These are phyloP conservation scores for Alloplasta piceator DNA, from an alignment of 2,888 invertebrate genomes.

Conservation along the genomic window DNA sequence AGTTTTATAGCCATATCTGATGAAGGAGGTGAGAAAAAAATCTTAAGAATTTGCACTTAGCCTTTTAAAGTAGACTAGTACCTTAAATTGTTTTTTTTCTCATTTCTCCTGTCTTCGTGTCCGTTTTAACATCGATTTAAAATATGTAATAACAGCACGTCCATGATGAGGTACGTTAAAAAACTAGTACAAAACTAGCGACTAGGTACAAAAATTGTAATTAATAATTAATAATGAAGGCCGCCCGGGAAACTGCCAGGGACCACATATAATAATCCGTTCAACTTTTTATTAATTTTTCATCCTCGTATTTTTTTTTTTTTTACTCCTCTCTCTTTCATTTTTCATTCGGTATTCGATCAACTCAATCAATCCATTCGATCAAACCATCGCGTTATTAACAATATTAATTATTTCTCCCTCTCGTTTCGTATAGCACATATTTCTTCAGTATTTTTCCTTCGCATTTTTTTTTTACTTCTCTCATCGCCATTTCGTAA, in stretches of 20 bases:
- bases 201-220: constrained; percentile 85
- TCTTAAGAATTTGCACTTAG: no score
- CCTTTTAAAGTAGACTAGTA: no score
- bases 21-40: no score
- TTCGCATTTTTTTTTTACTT: constrained; percentile 48
- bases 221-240: constrained; percentile 79
- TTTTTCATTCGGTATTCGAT: constrained; percentile 40
- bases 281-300: constrained; percentile 46
- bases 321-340: constrained; percentile 50
- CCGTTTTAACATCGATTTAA: constrained; percentile 78
- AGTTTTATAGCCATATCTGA: no score
- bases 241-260: constrained; percentile 79
- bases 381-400: constrained; percentile 45
- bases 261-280: constrained; percentile 69
- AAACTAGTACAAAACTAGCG: constrained; percentile 86
- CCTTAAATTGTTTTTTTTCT: constrained; percentile 59
- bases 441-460: constrained; percentile 26
- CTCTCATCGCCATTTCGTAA: constrained; percentile 1
- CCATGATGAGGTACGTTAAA: constrained; percentile 84
- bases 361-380: constrained; percentile 38
- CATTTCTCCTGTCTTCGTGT: constrained; percentile 17
- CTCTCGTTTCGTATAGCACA: constrained; percentile 18
- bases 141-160: constrained; percentile 81
- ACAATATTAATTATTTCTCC: constrained; percentile 52
- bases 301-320: constrained; percentile 47